These are phyloP conservation scores for Dasyprocta punctata DNA, from an alignment of 2,113 vertebrate genomes.

Conservation along the genomic window DNA sequence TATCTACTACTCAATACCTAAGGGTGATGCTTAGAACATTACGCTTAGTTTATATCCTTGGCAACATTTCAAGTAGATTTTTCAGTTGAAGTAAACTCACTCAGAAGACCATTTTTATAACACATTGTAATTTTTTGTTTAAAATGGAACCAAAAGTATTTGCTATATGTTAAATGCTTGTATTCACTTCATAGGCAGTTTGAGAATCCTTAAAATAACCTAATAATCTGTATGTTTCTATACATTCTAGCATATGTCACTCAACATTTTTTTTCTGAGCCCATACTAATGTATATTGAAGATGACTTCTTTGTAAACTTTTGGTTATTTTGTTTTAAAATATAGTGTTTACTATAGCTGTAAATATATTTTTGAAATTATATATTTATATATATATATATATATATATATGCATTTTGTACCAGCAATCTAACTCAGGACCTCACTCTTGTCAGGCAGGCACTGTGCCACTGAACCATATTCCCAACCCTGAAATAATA, in stretches of 20 bases:
- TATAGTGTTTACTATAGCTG: neutral
- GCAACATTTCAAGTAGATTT: neutral
- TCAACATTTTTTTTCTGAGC: neutral
- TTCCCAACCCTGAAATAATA: neutral
- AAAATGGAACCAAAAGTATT: neutral
- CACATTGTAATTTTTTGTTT: neutral
- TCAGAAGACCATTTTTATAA: neutral
- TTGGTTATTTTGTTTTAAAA: neutral
- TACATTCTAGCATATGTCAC: neutral
- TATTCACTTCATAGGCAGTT: slow-evolving; percentile 1
- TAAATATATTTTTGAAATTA: neutral
- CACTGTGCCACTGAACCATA: no score
- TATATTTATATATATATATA: no score
- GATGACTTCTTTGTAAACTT: slow-evolving; percentile 2
- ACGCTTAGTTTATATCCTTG: neutral
- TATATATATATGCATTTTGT: no score
- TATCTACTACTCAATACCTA: neutral
- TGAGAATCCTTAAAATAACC: neutral
- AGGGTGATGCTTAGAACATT: neutral
- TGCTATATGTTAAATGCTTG: neutral
- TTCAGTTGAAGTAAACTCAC: slow-evolving; percentile 1
- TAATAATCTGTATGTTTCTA: neutral
- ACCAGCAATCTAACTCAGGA: no score
- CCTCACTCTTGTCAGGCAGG: no score
- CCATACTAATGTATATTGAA: neutral